Evolutionary conservation across 1,140 invertebrate genomes (phyloP), one percentile per base, ranked within the genome.

Genomic region (Riptortus pedestris): DNA sequence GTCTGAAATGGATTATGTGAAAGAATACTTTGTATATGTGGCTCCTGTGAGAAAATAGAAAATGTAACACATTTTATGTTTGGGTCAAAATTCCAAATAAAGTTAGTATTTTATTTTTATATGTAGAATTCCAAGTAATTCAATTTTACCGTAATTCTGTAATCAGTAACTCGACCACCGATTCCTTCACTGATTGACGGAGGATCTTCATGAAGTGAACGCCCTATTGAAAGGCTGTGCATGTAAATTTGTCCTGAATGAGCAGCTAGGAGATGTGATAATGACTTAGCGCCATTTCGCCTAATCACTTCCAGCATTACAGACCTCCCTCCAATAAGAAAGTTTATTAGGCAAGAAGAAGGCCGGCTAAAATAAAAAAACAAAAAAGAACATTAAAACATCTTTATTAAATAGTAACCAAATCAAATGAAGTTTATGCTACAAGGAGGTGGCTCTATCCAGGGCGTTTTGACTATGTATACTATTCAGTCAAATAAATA

Each of bases 191-290:
- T 92, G 28, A 98, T 93, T 0, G 92, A 92, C 0, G 94, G 94
- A 5, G 93, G 91, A 77, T 97, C 94, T 75, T 98, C 95, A 52
- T 97, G 79, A 3, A 93, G 85, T 48, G 90, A 92, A 51, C 93
- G 80, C 4, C 83, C 80, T 0, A 90, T 93, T 18, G 85, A 87
- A 31, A 98, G 76, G 2, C 91, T 90, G 69, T 97, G 93, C 66
- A 98, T 92, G 76, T 93, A 98, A 68, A 98, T 92, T 78, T 98
- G 94, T 2, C 93, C 93, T 2, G 91, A 93, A 70, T 97, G 94
- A 2, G 91, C 88, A 0, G 93, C 90, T 57, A 98, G 72, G 72
- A 97, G 84, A 76, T 98, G 94, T 9, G 92, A 95, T 43, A 93
- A 89, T 0, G 91, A 85, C 73, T 95, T 91, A 0, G 86, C 84